Base-by-base conservation (phyloP, 2,888 invertebrate genomes). In the Amphipyra berbera region DNA sequence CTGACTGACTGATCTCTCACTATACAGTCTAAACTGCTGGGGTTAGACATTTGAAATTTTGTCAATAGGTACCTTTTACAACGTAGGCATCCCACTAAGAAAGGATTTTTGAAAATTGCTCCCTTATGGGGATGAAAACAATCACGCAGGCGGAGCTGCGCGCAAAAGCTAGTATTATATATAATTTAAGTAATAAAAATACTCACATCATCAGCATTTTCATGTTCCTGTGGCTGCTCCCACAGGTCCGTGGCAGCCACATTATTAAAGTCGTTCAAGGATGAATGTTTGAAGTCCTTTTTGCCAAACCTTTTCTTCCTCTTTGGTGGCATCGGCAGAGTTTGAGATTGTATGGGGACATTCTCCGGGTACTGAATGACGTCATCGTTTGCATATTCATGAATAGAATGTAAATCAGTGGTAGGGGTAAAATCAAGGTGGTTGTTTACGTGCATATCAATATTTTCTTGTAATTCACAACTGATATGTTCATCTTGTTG, bases 351-450 rank as follows among this genome's bases (percentile, higher is more conserved):
- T 40, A 93, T 85, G 0, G 89, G 89, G n/a, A 90, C 74, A 68
- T 93, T 94, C 35, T 95, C 95, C 0, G 95, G 95, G 75, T 96
- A 95, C 73, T 95, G 95, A 54, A 95, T 95, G 2, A 95, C 91
- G 65, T 95, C 92, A 82, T 96, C 95, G 63, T 93, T 92, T 27
- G 93, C 92, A 78, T 94, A 94, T 74, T 94, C 93, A 63, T 94
- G 91, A 54, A 93, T 93, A 45, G 93, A 94, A 68, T 89, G 89
- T 57, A 94, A 85, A 81, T 94, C 94, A 27, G 81, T 86, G 1
- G 84, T 68, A 12, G 88, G 89, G 21, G 85, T 83, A 53, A 90
- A 89, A 57, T 95, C 95, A 49, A 95, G 90, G 62, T 93, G 76
- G 82, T 85, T 82, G 79, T 91, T 80, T 64, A 87, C 42, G 68